These are phyloP conservation scores for Anodontia alba DNA, from an alignment of 2,888 invertebrate species.

Conservation along the genomic window DNA sequence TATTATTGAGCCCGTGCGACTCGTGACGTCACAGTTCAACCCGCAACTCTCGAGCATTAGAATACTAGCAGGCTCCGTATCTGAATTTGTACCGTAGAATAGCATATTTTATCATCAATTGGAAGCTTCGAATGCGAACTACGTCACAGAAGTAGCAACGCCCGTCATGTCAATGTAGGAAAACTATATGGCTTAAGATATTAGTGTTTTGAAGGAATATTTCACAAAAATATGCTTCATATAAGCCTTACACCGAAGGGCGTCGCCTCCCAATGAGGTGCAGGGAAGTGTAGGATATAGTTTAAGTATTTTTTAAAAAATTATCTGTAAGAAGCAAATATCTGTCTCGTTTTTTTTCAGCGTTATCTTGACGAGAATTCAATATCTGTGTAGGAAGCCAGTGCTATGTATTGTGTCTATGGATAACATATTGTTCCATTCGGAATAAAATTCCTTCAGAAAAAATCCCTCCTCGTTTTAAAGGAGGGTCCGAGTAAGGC, in stretches of 20 bases:
- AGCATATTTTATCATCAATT: constrained; percentile 60
- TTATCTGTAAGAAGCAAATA: constrained; percentile 14
- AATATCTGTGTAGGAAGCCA: background rate
- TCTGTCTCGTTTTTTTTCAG: constrained; percentile 23
- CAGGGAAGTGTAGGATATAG: constrained; percentile 5
- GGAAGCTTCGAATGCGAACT: constrained; percentile 18
- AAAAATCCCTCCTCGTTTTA: constrained; percentile 5
- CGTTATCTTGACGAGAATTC: constrained; percentile 20
- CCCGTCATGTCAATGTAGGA: constrained; percentile 32
- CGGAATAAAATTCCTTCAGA: constrained; percentile 4
- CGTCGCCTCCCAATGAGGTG: constrained; percentile 16
- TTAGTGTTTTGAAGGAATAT: constrained; percentile 14
- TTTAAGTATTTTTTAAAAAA: background rate
- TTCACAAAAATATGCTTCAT: constrained; percentile 3
- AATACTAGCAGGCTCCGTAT: constrained; percentile 45
- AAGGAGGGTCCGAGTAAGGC: constrained; percentile 5
- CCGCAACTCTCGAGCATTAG: constrained; percentile 65
- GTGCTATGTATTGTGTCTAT: constrained; percentile 11
- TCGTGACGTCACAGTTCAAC: constrained; percentile 78
- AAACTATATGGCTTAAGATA: background rate
- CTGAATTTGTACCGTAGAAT: constrained; percentile 35
- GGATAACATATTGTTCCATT: constrained; percentile 16
- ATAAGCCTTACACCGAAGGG: background rate
- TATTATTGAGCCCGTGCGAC: constrained; percentile 78
- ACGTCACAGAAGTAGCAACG: constrained; percentile 45